Evolutionary conservation across 2,888 invertebrate species (phyloP).

Genomic region (Acanthoscelides obtectus): DNA sequence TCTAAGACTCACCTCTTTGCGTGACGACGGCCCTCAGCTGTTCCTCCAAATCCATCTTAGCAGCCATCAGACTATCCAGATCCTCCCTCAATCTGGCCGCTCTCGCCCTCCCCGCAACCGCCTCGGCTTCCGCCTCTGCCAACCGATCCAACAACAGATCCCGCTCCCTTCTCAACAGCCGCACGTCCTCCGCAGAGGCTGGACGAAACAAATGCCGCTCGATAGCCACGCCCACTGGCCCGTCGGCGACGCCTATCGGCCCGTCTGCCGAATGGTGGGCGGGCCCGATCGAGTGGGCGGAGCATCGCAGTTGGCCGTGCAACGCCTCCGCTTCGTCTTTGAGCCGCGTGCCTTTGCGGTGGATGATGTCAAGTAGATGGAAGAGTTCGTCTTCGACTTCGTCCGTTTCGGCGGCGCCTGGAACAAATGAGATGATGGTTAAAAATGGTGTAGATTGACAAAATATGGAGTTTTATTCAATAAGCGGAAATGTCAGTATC

Average conservation of each 20-base stretch:
- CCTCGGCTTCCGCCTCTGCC: conserved; percentile 74
- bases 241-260: conserved; percentile 36
- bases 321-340: conserved; percentile 56
- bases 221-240: conserved; percentile 27
- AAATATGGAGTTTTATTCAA: too few species aligned
- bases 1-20: conserved; percentile 46
- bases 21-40: conserved; percentile 55
- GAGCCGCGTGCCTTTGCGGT: conserved; percentile 64
- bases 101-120: conserved; percentile 59
- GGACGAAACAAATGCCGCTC: conserved; percentile 41
- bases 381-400: conserved; percentile 61
- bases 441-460: not conserved
- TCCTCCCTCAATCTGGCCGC: conserved; percentile 63
- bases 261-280: conserved; percentile 50
- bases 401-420: conserved; percentile 19
- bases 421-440: not conserved
- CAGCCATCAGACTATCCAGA: conserved; percentile 54
- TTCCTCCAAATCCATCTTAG: conserved; percentile 58
- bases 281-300: conserved; percentile 62
- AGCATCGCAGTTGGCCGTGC: conserved; percentile 59
- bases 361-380: conserved; percentile 82
- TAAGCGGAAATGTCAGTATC: too few species aligned
- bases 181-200: conserved; percentile 53
- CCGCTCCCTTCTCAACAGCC: conserved; percentile 64
- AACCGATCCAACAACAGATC: conserved; percentile 66